Conservation (phyloP, 2,113 vertebrate genomes). For the Andinoacara biseriatus region DNA sequence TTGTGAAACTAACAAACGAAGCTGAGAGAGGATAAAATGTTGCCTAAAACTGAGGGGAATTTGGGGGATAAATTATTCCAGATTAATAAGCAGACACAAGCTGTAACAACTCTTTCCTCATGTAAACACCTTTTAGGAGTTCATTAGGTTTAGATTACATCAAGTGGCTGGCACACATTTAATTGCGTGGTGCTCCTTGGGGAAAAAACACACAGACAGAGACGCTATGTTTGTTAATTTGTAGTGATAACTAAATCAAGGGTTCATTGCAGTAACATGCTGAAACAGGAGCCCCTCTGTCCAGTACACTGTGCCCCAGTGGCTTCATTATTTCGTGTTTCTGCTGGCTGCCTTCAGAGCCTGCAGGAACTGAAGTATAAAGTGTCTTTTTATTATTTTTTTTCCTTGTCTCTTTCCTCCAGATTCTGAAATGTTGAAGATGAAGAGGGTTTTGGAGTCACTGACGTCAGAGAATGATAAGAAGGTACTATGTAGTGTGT, state of each 20-base stretch:
- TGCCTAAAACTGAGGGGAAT: no score
- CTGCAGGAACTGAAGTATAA: not conserved
- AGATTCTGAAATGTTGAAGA: conserved; percentile 85
- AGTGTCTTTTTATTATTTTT: not conserved
- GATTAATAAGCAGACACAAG: not conserved
- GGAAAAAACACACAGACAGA: not conserved
- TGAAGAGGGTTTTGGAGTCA: conserved; percentile 72
- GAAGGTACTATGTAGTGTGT: conserved; percentile 68
- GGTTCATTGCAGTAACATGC: not conserved
- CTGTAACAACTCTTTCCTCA: not conserved
- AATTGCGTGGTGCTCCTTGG: not conserved
- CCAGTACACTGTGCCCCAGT: not conserved
- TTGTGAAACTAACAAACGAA: no score
- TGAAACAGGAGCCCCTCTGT: not conserved
- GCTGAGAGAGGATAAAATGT: no score
- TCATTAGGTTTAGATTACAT: conserved; percentile 5
- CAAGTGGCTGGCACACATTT: not conserved
- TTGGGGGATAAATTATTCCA: not conserved
- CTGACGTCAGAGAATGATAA: conserved; percentile 71
- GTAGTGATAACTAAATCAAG: conserved; percentile 9
- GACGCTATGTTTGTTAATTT: not conserved
- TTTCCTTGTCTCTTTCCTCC: not conserved
- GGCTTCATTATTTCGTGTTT: conserved; percentile 16
- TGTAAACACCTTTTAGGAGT: not conserved
- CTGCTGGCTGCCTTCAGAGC: conserved; percentile 7